Evolutionary conservation across 2,113 vertebrate species (phyloP).

Genomic region (Azemiops feae): DNA sequence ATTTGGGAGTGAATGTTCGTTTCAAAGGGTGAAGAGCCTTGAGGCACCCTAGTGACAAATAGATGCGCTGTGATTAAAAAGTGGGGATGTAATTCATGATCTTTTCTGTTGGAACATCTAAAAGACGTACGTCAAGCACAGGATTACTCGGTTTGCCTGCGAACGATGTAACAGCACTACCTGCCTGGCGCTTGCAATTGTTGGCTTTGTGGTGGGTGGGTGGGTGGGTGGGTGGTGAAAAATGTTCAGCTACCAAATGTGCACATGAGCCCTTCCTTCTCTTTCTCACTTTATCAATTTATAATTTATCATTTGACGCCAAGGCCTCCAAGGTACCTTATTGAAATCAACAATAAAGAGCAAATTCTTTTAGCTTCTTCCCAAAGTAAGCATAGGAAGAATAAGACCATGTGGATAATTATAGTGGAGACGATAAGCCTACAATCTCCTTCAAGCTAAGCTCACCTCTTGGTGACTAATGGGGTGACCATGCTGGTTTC

Average conservation of each 20-base stretch:
- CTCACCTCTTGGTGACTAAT: neutral
- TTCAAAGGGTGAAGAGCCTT: neutral
- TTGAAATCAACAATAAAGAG: too few species aligned
- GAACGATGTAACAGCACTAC: rapidly evolving
- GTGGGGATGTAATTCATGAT: neutral
- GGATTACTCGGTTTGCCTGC: neutral
- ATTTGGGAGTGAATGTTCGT: neutral
- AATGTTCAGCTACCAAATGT: neutral
- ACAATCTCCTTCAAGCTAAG: neutral
- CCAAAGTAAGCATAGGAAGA: neutral
- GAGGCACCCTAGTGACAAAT: neutral
- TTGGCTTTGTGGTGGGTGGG: neutral
- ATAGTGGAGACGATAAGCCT: neutral
- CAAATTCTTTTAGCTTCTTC: neutral
- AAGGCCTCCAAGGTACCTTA: neutral
- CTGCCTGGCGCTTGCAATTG: neutral
- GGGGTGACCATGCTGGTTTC: neutral
- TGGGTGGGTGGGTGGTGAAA: neutral
- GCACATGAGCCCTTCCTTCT: neutral
- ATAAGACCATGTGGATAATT: neutral
- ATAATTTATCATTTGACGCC: neutral
- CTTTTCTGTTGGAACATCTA: neutral
- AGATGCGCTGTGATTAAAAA: neutral
- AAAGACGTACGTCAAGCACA: too few species aligned
- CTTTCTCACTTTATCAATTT: neutral